Evolutionary conservation across 1,140 invertebrate species (phyloP), one percentile per base, ranked within the genome.

Genomic region (Lineus longissimus): DNA sequence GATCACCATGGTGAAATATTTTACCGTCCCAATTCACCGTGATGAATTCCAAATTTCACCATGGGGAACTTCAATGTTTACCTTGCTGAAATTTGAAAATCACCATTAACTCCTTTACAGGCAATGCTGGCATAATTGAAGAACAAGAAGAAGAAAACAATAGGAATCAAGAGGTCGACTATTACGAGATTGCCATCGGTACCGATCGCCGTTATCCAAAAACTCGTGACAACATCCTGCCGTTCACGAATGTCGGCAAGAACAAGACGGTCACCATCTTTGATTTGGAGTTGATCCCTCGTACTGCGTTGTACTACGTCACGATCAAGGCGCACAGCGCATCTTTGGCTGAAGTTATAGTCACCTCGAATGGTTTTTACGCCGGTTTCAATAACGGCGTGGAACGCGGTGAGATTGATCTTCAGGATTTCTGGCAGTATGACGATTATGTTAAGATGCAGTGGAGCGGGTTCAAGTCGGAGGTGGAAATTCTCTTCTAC

Each of bases 301-400:
- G 51, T 29, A 41, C 54, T 17, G 72, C 66, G 17, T 45, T 70
- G 9, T 76, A 76, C 41, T 75, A 76, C 61, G 69, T 75, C 62
- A 73, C 72, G 1, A 72, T 76, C 6, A 63, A 65, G 11, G 75
- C 72, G 6, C 64, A 71, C 60, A 71, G 72, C 59, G 59, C 54
- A 41, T 65, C 70, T 1, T 66, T 62, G 27, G 57, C 73, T 1
- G 55, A 43, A 30, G 67, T 71, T 17, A 61, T 66, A 41, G 66
- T 71, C 11, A 70, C 72, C 4, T 76, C 75, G 4, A 76, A 76
- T 63, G 74, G 74, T 27, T 70, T 76, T 41, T 64, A 64, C 60
- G 70, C 73, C 9, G 70, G 64, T 23, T 73, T 67, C 63, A 60
- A 71, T 57, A 68, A 68, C 19, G 65, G 62, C n/a, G 71, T 73